These are phyloP conservation scores for Scolopax rusticola DNA, from an alignment of 2,797 vertebrate genomes.

Conservation along the genomic window DNA sequence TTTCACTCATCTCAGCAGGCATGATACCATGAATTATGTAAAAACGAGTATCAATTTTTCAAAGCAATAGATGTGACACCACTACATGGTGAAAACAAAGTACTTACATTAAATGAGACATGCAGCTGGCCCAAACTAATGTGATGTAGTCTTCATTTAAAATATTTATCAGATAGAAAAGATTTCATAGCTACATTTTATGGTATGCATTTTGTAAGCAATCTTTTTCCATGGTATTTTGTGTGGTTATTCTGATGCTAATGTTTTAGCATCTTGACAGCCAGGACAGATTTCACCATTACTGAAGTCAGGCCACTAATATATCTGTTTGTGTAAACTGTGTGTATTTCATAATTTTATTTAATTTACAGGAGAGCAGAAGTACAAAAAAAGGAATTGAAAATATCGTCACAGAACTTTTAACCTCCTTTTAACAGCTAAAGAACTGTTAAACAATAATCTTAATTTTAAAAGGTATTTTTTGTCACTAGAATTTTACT, in stretches of 20 bases:
- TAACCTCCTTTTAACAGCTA: neutral
- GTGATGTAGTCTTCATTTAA: slow-evolving; percentile 9
- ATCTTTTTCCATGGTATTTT: neutral
- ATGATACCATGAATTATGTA: slow-evolving; percentile 64
- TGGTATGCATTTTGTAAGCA: neutral
- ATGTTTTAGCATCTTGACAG: neutral
- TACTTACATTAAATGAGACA: slow-evolving; percentile 31
- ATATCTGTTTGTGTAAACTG: neutral
- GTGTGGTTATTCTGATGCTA: neutral
- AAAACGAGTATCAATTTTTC: slow-evolving; percentile 57
- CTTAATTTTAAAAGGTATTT: neutral
- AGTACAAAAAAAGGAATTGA: neutral
- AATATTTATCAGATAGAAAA: slow-evolving; percentile 46
- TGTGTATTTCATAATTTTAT: neutral
- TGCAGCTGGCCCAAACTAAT: slow-evolving; percentile 16
- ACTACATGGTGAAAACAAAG: slow-evolving; percentile 47
- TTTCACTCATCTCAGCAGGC: slow-evolving; percentile 53
- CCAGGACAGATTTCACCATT: neutral
- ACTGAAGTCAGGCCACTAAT: neutral
- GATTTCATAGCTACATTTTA: neutral
- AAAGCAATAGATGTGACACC: slow-evolving; percentile 50
- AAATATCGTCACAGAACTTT: neutral
- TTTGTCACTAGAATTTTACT: neutral
- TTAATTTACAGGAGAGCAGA: neutral
- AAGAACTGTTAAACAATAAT: neutral